Evolutionary conservation across 2,797 vertebrate species (phyloP), one percentile per base, ranked within the genome.

Genomic region (Dermochelys coriacea): DNA sequence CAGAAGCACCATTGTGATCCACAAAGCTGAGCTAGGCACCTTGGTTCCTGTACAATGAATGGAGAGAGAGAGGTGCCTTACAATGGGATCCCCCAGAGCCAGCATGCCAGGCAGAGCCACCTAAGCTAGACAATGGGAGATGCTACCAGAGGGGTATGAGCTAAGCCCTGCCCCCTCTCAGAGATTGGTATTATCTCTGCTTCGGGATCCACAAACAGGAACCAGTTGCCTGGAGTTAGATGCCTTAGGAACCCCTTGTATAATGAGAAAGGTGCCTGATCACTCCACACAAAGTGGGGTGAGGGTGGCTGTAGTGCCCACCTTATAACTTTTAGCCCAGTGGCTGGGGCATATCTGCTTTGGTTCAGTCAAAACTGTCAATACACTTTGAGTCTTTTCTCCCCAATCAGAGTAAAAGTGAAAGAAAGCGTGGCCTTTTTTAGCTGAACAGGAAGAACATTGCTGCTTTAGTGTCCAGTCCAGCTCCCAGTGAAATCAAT

Each of bases 301-400:
- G 14, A 16, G 31, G 7, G 29, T 0, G 14, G 31, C 5, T 16
- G 19, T 41, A 19, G 10, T 41, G 37, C 37, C n/a, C 64, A 68
- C 34, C 34, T 59, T 59, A 14, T 59, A 59, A 29, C 11, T 59
- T 59, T 59, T 12, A 59, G 57, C 10, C 12, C 59, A 15, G 29
- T 34, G 31, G 59, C 15, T 61, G 91, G 93, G 97, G 90, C 41
- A 37, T 49, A 16, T 96, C 91, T 94, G 81, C 84, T 97, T 95
- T 41, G 61, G 96, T 95, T 93, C 93, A 96, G 94, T 97, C 95
- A 97, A 95, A 97, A 88, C 94, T 95, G 85, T 91, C 93, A 96
- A 93, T 90, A 87, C 82, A 12, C 95, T 89, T 88, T 86, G 95
- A 95, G 89, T 85, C 79, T 25, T 54, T 51, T 80, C n/a, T 37